Evolutionary conservation across 2,797 vertebrate genomes (phyloP), one percentile per base, ranked within the genome.

Genomic region (Lacerta agilis): DNA sequence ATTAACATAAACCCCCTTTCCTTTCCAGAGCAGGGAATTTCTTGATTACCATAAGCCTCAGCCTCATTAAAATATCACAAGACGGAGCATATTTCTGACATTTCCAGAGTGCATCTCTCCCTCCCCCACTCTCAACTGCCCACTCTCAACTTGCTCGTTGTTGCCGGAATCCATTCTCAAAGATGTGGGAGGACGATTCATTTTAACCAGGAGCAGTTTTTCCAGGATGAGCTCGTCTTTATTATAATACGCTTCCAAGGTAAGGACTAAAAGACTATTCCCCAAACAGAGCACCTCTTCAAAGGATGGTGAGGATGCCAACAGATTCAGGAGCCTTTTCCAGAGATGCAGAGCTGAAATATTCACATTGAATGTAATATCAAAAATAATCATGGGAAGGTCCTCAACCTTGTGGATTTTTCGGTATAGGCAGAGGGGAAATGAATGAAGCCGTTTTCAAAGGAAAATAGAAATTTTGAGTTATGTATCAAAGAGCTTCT

Each of bases 41-140:
- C 81, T 84, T 95, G 76, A 94, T 92, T 93, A 93, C 87, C 89
- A 89, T 93, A 94, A 94, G 25, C 85, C 92, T 67, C 92, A 91
- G 93, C 79, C 86, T 94, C 85, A 88, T 94, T 93, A 93, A 83
- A 86, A 87, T 94, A 91, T 93, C 92, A 93, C 88, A 89, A 91
- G 86, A 58, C 90, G 92, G 87, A 95, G 79, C 23, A 81, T 66
- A 84, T 85, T 94, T 92, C 87, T 94, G 87, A 86, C 66, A 87
- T 92, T 92, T 93, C n/a, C 67, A 93, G 25, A 43, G 43, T 27
- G 90, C 90, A 58, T 43, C 15, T 38, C 3, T 89, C 76, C 82
- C 87, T 88, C 91, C n/a, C 1, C 88, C 64, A 61, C 85, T 83
- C 90, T 89, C 87, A 72, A 82, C 90, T 79, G 82, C 33, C 86